phyloP scores from a whole-genome alignment of 2,888 invertebrate genomes.

The Apamea sordens region DNA sequence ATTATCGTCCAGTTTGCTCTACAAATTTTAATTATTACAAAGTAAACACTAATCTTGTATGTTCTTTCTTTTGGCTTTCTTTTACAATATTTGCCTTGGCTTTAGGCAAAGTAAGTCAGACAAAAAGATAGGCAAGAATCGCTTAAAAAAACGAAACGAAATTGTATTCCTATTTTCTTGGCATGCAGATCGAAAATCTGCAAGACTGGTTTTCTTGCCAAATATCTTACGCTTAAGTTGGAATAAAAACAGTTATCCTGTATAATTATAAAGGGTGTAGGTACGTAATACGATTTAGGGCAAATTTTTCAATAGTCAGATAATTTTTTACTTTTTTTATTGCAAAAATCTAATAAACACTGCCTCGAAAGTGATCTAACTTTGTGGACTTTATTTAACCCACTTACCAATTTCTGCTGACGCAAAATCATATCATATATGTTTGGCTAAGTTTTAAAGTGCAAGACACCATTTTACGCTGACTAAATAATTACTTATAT shows the following conservation, averaged over 20 bases:
- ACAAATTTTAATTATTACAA: constrained; percentile 24
- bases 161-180: constrained; percentile 46
- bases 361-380: no score
- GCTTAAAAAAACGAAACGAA: neutral
- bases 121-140: neutral
- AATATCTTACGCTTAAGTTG: constrained; percentile 21
- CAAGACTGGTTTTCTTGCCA: constrained; percentile 37
- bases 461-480: no score
- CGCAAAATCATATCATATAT: no score
- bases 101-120: constrained; percentile 3
- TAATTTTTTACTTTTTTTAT: neutral
- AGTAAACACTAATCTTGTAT: constrained; percentile 21
- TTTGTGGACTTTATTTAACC: no score
- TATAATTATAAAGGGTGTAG: neutral
- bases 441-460: no score
- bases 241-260: constrained; percentile 37
- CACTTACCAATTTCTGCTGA: no score
- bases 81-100: constrained; percentile 18
- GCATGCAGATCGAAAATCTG: constrained; percentile 33
- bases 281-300: neutral
- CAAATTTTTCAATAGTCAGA: neutral
- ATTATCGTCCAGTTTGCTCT: constrained; percentile 6
- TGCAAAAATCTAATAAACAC: no score
- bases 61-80: constrained; percentile 20
- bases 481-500: no score